Base-by-base conservation (phyloP, 2,113 vertebrate species). In the Solenodon paradoxus region DNA sequence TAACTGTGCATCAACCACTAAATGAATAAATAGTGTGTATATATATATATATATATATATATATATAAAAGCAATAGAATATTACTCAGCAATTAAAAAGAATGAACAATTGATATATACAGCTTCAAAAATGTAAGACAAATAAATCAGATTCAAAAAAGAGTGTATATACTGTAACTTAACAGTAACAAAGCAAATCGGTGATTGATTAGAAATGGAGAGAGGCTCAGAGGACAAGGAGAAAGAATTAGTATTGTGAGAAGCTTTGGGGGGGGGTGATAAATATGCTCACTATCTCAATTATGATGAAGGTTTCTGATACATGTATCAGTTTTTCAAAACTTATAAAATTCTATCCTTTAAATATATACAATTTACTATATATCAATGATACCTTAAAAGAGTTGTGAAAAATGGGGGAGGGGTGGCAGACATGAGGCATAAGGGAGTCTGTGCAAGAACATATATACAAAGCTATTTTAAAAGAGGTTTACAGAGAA, bases 401-500 rank as follows among this genome's bases (percentile, higher is more conserved):
- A 19, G 68, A 45, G 12, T 20, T 83, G 9, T 88, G 80, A 75
- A 40, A 13, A 82, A 51, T 63, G 16, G 38, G 66, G 24, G 69
- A 59, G n/a, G n/a, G n/a, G n/a, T n/a, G n/a, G n/a, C 30, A 93
- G 7, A 86, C 38, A 42, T 64, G 26, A 95, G 38, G 26, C 22
- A 87, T 30, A 75, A 68, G 12, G 38, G 30, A 95, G 9, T 95
- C 95, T 92, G 80, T 87, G 82, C 90, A 53, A 96, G 75, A 86
- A 79, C n/a, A 75, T 30, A 74, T 80, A 88, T 15, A 83, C 75
- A 74, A 22, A n/a, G n/a, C 38, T 88, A 78, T 93, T 94, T 97
- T 95, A 96, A 96, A 97, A 96, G 74, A 95, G 77, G 78, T 86
- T 97, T 97, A 96, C 85, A 96, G 86, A 57, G 38, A 95, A 93